A percentile compares a stretch with the other conserved stretches of the same genome.
Conservation (phyloP, 2,113 vertebrate species). For the Cyphomyrus discorhynchus region DNA sequence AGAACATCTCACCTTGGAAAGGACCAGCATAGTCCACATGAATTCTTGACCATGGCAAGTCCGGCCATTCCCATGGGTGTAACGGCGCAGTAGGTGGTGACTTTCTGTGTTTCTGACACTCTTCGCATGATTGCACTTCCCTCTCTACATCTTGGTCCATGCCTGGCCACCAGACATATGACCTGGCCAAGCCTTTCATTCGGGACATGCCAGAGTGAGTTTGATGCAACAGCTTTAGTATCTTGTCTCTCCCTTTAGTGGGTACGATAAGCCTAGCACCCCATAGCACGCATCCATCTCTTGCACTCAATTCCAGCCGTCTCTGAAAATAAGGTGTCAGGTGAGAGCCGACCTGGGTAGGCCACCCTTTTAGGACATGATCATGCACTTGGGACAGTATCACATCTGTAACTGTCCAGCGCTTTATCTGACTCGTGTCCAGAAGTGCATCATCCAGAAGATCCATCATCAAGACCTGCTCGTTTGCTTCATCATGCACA, state of each 20-base stretch:
- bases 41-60: slow-evolving; percentile 17
- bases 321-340: neutral
- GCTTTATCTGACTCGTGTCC: neutral
- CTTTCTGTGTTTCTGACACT: slow-evolving; percentile 20
- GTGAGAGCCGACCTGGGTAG: neutral
- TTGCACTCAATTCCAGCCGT: slow-evolving; percentile 14
- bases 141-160: slow-evolving; percentile 28
- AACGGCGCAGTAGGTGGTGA: neutral
- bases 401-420: slow-evolving; percentile 23
- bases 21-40: slow-evolving; percentile 25
- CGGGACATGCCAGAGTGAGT: slow-evolving; percentile 21
- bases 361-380: slow-evolving; percentile 16
- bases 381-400: slow-evolving; percentile 8
- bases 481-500: neutral
- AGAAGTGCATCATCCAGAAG: neutral
- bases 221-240: neutral
- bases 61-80: slow-evolving; percentile 22
- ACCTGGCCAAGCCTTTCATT: slow-evolving; percentile 33
- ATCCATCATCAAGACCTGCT: slow-evolving; percentile 22
- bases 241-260: neutral
- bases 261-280: slow-evolving; percentile 3
- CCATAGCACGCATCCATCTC: slow-evolving; percentile 7
- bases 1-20: slow-evolving; percentile 18
- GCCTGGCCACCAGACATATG: slow-evolving; percentile 38
- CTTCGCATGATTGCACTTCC: slow-evolving; percentile 9